phyloP scores from a whole-genome alignment of 35 echinoderm and acorn worm genomes.

The Stichopus chloronotus region DNA sequence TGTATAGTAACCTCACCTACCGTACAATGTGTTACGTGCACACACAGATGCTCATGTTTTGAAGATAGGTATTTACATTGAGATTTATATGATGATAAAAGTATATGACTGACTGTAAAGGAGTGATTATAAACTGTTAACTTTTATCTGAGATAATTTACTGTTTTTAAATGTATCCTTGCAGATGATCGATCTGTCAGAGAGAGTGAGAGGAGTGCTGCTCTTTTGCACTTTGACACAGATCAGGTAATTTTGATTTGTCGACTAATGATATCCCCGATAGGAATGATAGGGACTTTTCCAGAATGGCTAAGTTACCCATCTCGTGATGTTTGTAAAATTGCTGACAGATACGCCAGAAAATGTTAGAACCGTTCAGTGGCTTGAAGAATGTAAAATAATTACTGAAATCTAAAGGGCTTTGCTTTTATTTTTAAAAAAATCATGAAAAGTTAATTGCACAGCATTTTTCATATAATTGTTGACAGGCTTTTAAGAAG shows the following conservation, averaged over 20 bases:
- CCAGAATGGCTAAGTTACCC: background rate
- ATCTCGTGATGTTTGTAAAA: background rate
- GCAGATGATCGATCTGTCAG: conserved; percentile 91
- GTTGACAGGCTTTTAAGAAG: no score
- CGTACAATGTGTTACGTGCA: no score
- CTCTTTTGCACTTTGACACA: conserved; percentile 83
- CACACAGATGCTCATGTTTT: no score
- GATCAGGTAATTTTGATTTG: conserved; percentile 77
- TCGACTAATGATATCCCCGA: background rate
- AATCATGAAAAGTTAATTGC: no score
- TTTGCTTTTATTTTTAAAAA: no score
- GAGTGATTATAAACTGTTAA: no score
- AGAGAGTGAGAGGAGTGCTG: conserved; percentile 91
- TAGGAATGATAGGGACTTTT: background rate
- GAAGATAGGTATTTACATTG: no score
- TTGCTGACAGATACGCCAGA: background rate
- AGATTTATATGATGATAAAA: no score
- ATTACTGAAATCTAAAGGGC: no score
- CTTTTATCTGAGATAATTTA: background rate
- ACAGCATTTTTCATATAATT: no score
- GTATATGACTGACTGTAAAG: no score
- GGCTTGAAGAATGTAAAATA: background rate
- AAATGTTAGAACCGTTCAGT: background rate
- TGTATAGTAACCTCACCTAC: no score
- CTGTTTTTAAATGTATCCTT: background rate